Percentiles rank a stretch among this genome's conserved stretches.
These are phyloP conservation scores for Xestobium rufovillosum DNA, from an alignment of 2,888 invertebrate genomes.

Conservation along the genomic window DNA sequence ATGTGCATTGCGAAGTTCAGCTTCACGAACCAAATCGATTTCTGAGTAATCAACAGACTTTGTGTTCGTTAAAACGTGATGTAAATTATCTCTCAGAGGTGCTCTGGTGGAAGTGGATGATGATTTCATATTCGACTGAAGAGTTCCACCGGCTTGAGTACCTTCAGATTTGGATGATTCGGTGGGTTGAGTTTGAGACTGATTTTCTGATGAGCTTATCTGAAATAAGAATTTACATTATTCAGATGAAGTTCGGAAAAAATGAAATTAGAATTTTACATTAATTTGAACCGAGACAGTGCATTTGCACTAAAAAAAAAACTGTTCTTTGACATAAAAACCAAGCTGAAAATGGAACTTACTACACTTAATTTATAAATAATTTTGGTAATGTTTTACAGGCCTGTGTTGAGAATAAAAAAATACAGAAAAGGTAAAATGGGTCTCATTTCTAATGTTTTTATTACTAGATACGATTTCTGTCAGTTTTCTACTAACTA, in stretches of 20 bases:
- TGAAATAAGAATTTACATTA: slow-evolving; percentile 29
- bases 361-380: too few species aligned
- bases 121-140: slow-evolving; percentile 50
- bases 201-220: slow-evolving; percentile 40
- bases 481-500: neutral
- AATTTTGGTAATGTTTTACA: too few species aligned
- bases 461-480: slow-evolving; percentile 1
- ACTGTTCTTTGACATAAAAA: slow-evolving; percentile 1
- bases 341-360: neutral
- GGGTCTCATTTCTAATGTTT: too few species aligned
- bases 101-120: slow-evolving; percentile 53
- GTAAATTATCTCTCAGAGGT: slow-evolving; percentile 37
- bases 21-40: slow-evolving; percentile 63
- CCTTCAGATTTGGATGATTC: slow-evolving; percentile 68
- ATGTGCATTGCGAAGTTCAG: slow-evolving; percentile 56
- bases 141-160: slow-evolving; percentile 72
- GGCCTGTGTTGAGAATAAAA: too few species aligned
- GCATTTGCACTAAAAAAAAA: too few species aligned
- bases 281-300: neutral
- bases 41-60: slow-evolving; percentile 63
- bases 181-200: slow-evolving; percentile 39
- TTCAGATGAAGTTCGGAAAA: slow-evolving; percentile 14
- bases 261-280: neutral
- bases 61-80: slow-evolving; percentile 46
- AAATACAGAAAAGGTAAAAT: neutral